Evolutionary conservation across 2,888 invertebrate genomes (phyloP).

Genomic region (Neuroscelio doddi): DNA sequence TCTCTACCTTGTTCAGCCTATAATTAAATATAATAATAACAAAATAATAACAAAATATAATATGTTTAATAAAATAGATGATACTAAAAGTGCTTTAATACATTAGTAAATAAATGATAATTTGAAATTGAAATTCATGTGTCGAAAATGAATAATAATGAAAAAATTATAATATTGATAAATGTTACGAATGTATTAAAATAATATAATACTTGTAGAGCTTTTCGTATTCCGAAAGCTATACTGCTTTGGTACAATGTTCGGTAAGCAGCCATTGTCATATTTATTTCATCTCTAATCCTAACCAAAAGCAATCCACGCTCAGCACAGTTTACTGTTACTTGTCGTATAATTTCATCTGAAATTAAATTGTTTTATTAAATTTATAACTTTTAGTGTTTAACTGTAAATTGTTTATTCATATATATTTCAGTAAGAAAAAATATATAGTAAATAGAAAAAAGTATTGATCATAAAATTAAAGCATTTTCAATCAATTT

Average conservation of each 20-base stretch:
- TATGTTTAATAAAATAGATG: too few species aligned
- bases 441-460: too few species aligned
- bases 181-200: not conserved
- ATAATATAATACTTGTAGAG: conserved; percentile 80
- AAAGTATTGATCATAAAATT: too few species aligned
- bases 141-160: too few species aligned
- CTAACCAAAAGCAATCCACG: conserved; percentile 92
- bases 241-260: conserved; percentile 97
- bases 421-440: too few species aligned
- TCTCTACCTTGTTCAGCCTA: conserved; percentile 89
- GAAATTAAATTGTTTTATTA: conserved; percentile 14
- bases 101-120: not conserved
- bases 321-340: conserved; percentile 97
- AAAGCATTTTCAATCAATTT: too few species aligned
- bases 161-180: too few species aligned
- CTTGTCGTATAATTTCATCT: conserved; percentile 93
- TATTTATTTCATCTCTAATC: conserved; percentile 95
- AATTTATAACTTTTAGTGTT: too few species aligned
- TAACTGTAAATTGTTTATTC: too few species aligned
- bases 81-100: not conserved
- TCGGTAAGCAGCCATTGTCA: conserved; percentile 97
- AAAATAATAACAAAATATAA: too few species aligned
- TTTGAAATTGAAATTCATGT: too few species aligned
- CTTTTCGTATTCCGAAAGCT: conserved; percentile 98
- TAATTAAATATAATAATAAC: conserved; percentile 12